A percentile compares a stretch with the other conserved stretches of the same genome.
Evolutionary conservation across 2,888 invertebrate species (phyloP).

Genomic region (Sepiola atlantica): DNA sequence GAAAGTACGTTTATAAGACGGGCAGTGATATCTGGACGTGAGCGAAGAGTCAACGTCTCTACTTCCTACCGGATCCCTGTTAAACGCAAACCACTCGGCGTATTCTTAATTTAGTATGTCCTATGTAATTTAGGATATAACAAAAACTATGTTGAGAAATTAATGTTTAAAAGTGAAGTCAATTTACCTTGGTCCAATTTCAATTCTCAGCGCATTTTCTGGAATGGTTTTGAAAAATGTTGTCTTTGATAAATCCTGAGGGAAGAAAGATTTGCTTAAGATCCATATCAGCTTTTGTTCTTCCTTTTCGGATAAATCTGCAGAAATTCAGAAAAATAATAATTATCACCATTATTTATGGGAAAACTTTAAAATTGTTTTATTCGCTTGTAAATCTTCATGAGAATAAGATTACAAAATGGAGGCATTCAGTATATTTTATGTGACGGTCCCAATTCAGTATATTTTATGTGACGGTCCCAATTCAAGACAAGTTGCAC

Average conservation of each 20-base stretch:
- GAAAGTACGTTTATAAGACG: too few species aligned
- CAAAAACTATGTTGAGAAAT: neutral
- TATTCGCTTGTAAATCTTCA: neutral
- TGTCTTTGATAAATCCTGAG: constrained; percentile 57
- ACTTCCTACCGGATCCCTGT: too few species aligned
- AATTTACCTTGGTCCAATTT: constrained; percentile 89
- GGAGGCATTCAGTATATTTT: neutral
- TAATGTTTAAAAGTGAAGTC: too few species aligned
- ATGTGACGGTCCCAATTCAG: too few species aligned
- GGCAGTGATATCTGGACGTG: too few species aligned
- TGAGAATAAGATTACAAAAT: neutral
- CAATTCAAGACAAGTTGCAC: too few species aligned
- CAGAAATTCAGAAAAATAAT: constrained; percentile 44
- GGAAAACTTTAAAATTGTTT: neutral
- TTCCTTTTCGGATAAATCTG: constrained; percentile 79
- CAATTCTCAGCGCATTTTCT: constrained; percentile 78
- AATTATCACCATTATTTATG: neutral
- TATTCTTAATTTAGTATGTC: too few species aligned
- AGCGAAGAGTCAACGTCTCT: too few species aligned
- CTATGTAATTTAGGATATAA: too few species aligned
- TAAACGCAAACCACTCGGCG: too few species aligned
- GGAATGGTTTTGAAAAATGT: constrained; percentile 53
- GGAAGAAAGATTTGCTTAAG: constrained; percentile 80
- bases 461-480: too few species aligned
- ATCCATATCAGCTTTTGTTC: constrained; percentile 82